Conservation (phyloP, 2,797 vertebrate genomes). For the Cryptoprocta ferox region DNA sequence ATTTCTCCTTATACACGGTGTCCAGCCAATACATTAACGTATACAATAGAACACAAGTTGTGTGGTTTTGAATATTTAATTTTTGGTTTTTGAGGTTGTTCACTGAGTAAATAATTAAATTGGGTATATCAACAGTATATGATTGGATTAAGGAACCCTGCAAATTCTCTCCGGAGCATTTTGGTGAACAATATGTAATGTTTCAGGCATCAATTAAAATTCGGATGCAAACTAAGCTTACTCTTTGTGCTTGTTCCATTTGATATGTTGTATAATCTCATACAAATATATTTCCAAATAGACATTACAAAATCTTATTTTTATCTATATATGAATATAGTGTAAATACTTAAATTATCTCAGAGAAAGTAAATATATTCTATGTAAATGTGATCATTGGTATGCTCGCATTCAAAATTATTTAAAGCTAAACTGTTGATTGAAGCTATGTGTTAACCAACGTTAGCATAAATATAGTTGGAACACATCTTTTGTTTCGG, state of each 20-base stretch:
- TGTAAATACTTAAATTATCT: slow-evolving; percentile 49
- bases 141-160: slow-evolving; percentile 61
- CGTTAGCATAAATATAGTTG: not conserved
- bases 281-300: slow-evolving; percentile 13
- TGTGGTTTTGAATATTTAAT: slow-evolving; percentile 2
- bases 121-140: not conserved
- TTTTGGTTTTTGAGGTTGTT: slow-evolving; percentile 36
- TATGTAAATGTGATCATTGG: not conserved
- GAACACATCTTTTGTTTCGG: not conserved
- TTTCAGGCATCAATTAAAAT: slow-evolving; percentile 74
- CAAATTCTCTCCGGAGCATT: slow-evolving; percentile 67
- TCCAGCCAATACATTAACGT: not conserved
- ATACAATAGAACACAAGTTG: not conserved
- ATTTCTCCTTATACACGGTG: not conserved
- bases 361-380: slow-evolving; percentile 25
- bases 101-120: not conserved
- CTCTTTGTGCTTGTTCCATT: slow-evolving; percentile 56
- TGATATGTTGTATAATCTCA: slow-evolving; percentile 10
- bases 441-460: not conserved
- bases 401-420: slow-evolving; percentile 12
- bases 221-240: slow-evolving; percentile 63
- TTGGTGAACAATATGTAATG: slow-evolving; percentile 66
- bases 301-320: slow-evolving; percentile 51
- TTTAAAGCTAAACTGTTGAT: slow-evolving; percentile 38
- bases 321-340: slow-evolving; percentile 20